phyloP scores from a whole-genome alignment of 2,888 invertebrate species.

The Perizoma flavofasciatum region DNA sequence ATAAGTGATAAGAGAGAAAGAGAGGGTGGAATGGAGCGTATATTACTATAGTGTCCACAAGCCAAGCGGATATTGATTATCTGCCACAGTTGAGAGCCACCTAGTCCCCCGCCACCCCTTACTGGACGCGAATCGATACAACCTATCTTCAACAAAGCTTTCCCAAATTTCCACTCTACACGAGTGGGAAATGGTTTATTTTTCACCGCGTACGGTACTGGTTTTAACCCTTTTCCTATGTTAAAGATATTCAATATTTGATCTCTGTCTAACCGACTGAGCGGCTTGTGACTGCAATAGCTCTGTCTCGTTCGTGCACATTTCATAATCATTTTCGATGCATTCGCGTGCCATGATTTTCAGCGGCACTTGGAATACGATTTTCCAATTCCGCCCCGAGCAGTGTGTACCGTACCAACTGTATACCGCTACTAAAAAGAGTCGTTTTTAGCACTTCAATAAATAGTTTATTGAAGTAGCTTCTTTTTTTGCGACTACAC shows the following conservation, averaged over 20 bases:
- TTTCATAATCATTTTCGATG: constrained; percentile 83
- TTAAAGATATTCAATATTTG: constrained; percentile 79
- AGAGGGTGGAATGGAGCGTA: constrained; percentile 78
- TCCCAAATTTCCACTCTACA: constrained; percentile 61
- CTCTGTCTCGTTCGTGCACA: constrained; percentile 74
- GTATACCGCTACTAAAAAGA: constrained; percentile 13
- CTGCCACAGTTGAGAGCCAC: constrained; percentile 84
- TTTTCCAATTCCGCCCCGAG: constrained; percentile 58
- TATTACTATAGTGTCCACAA: constrained; percentile 84
- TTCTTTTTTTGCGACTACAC: neutral
- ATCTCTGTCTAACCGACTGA: constrained; percentile 83
- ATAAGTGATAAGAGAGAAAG: constrained; percentile 50
- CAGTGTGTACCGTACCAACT: constrained; percentile 19
- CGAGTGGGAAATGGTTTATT: constrained; percentile 53
- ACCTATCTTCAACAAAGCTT: constrained; percentile 51
- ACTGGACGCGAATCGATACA: constrained; percentile 48
- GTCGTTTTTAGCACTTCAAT: constrained; percentile 23
- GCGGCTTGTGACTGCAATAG: constrained; percentile 75
- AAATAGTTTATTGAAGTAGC: constrained; percentile 9
- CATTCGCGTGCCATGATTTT: constrained; percentile 82
- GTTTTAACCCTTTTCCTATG: constrained; percentile 60
- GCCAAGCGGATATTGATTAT: constrained; percentile 85
- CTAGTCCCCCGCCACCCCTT: constrained; percentile 65
- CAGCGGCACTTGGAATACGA: constrained; percentile 66
- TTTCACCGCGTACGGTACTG: constrained; percentile 46